These are phyloP conservation scores for Zeugodacus cucurbitae DNA, from an alignment of 1,140 invertebrate species.

Conservation along the genomic window DNA sequence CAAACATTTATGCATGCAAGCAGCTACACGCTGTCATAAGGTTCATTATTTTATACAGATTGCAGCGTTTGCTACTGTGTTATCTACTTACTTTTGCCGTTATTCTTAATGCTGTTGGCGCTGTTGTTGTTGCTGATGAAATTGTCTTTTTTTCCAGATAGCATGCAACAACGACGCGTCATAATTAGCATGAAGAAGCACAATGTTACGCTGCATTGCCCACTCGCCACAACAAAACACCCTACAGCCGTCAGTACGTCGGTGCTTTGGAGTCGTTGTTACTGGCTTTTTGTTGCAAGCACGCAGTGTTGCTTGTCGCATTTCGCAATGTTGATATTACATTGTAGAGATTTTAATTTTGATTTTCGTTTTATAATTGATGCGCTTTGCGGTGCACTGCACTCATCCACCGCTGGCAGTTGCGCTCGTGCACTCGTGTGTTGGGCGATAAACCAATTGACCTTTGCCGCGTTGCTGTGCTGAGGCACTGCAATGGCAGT, in stretches of 20 bases:
- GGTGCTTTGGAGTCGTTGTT: not conserved
- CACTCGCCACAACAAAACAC: not conserved
- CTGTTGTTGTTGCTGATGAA: not conserved
- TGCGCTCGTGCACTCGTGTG: not conserved
- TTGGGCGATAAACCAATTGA: not conserved
- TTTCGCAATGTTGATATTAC: conserved; percentile 19
- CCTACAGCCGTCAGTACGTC: not conserved
- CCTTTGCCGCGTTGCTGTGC: not conserved
- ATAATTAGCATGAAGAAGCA: conserved; percentile 30
- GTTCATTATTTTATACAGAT: not conserved
- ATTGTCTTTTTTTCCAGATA: not conserved
- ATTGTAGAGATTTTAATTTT: conserved; percentile 29
- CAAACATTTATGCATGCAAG: not conserved
- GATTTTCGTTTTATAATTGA: conserved; percentile 28
- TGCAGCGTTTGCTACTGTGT: not conserved
- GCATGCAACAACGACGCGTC: not conserved
- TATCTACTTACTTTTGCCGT: not conserved
- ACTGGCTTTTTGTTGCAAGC: not conserved
- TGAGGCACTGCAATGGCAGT: not conserved
- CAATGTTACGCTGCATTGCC: not conserved
- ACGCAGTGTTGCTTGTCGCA: not conserved
- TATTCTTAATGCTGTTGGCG: not conserved
- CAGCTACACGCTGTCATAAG: not conserved
- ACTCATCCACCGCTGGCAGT: not conserved
- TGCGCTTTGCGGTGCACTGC: not conserved